A percentile compares a stretch with the other conserved stretches of the same genome.
Evolutionary conservation across 2,113 vertebrate genomes (phyloP).

Genomic region (Tachysurus vachellii): DNA sequence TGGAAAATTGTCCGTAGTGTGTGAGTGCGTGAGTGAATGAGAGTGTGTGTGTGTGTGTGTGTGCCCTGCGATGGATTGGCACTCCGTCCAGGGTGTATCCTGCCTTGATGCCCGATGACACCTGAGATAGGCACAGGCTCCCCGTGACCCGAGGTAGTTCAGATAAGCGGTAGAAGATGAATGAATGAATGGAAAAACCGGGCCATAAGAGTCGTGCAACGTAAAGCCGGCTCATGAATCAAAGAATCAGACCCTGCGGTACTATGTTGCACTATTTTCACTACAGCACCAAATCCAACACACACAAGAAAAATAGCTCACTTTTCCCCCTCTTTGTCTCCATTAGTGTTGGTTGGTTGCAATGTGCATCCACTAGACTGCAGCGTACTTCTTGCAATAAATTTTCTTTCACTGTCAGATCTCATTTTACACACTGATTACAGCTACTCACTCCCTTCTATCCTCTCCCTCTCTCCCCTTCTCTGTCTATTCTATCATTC

Average conservation of each 20-base stretch:
- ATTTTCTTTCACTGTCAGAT: slow-evolving; percentile 57
- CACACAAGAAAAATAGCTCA: slow-evolving; percentile 22
- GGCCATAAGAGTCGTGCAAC: background rate
- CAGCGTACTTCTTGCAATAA: slow-evolving; percentile 65
- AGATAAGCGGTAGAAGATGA: too few species aligned
- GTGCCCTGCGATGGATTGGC: too few species aligned
- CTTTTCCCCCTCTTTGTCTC: slow-evolving; percentile 39
- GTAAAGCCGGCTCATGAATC: background rate
- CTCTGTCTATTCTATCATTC: slow-evolving; percentile 25
- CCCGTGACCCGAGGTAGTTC: too few species aligned
- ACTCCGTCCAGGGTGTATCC: too few species aligned
- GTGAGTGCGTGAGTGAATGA: too few species aligned
- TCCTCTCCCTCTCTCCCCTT: slow-evolving; percentile 4
- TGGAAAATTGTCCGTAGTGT: background rate
- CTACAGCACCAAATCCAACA: slow-evolving; percentile 22
- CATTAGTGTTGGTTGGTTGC: slow-evolving; percentile 68
- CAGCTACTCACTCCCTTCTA: slow-evolving; percentile 48
- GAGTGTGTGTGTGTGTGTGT: too few species aligned
- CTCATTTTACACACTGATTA: slow-evolving; percentile 59
- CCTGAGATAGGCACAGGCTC: too few species aligned
- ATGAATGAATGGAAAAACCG: background rate
- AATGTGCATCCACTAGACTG: slow-evolving; percentile 63
- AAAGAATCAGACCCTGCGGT: background rate
- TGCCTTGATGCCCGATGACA: too few species aligned
- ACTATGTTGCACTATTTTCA: background rate